Conservation (phyloP, 2,113 vertebrate genomes). For the Turnix velox region DNA sequence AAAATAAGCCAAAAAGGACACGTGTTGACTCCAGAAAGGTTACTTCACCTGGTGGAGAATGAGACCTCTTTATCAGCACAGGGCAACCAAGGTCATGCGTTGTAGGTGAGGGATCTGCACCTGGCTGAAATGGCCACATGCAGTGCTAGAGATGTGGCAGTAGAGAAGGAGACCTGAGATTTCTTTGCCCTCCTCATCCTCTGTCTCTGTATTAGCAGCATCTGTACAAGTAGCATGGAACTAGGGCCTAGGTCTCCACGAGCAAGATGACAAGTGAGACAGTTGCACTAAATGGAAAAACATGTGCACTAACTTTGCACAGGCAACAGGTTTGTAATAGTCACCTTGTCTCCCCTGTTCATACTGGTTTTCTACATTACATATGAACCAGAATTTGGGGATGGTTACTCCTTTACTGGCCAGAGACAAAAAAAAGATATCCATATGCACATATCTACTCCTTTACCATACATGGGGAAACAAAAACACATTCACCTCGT, state of each 20-base stretch:
- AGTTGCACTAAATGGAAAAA: background rate
- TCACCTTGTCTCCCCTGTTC: background rate
- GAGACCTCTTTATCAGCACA: background rate
- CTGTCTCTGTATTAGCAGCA: background rate
- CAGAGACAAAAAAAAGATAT: background rate
- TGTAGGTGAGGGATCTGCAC: background rate
- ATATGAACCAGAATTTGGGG: background rate
- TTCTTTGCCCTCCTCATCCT: background rate
- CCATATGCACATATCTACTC: background rate
- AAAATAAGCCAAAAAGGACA: background rate
- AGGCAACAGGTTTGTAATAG: background rate
- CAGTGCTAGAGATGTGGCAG: background rate
- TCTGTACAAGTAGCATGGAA: background rate
- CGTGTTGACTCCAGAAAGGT: background rate
- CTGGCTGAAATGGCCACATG: background rate
- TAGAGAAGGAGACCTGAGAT: background rate
- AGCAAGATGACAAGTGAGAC: background rate
- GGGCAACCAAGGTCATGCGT: background rate
- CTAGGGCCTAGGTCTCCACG: accelerated
- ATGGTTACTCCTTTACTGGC: background rate
- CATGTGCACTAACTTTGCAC: background rate
- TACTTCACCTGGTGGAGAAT: background rate
- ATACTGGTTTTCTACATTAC: background rate
- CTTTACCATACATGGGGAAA: background rate
- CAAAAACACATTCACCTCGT: background rate